Evolutionary conservation across 1,140 invertebrate species (phyloP), one percentile per base, ranked within the genome.

Genomic region (Sycophila sp.): DNA sequence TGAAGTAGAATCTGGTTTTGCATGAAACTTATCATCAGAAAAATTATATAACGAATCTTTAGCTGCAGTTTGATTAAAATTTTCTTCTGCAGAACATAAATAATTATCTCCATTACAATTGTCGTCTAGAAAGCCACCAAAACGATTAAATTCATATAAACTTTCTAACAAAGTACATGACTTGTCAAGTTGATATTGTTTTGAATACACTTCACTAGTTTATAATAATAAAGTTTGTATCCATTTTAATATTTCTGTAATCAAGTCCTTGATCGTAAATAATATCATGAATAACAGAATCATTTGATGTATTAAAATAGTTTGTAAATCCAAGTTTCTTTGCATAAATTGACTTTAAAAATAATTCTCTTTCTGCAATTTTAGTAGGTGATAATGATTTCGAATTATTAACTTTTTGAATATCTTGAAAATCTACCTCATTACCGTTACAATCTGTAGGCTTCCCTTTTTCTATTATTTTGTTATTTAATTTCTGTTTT

Each of bases 231-330:
- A 51, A 28, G 42, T 38, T 56, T 5, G 42, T 30, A 19, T 72
- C 70, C 47, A 67, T 36, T 30, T 62, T 40, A 36, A 59, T 67
- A 40, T 58, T 11, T 53, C 67, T 26, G 62, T 49, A 65, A 40
- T 19, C 3, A 36, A 45, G 17, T 13, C 17, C 30, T 26, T 32
- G 2, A 67, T 58, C 47, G 47, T 45, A 67, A n/a, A 72, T 32
- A 53, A 72, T 55, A 30, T 72, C 70, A 53, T 67, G 56, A 1
- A 72, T 51, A 19, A 72, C 30, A 28, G 30, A 49, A 13, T 72
- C 64, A 63, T 72, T 72, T 13, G 70, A 72, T 19, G 64, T 72
- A 47, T 72, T 63, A 36, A 72, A 72, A 22, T 53, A 24, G 56
- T 72, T 72, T 59, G 53, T 56, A 66, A 62, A 62, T 0, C 49